These are phyloP conservation scores for Cataglyphis livida DNA, from an alignment of 2,888 invertebrate species.

Conservation along the genomic window DNA sequence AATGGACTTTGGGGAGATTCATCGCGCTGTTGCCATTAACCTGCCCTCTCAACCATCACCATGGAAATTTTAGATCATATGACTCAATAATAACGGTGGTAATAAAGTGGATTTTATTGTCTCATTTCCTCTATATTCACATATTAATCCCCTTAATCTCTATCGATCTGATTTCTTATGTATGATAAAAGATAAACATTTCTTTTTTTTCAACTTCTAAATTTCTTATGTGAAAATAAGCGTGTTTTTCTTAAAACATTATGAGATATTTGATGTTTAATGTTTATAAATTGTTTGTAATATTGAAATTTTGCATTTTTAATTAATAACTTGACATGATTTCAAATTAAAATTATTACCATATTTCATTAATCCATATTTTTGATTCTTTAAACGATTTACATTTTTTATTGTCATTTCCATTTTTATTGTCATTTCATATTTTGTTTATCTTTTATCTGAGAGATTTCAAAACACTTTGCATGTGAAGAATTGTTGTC, in stretches of 20 bases:
- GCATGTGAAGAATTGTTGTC: conserved; percentile 31
- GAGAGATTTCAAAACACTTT: background rate
- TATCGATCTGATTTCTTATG: conserved; percentile 14
- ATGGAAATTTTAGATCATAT: conserved; percentile 32
- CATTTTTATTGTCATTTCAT: too few relatives aligned
- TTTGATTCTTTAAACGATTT: background rate
- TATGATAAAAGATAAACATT: background rate
- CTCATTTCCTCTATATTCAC: conserved; percentile 1
- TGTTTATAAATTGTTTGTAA: background rate
- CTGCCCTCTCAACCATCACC: conserved; percentile 4
- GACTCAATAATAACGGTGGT: conserved; percentile 29
- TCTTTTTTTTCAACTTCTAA: background rate
- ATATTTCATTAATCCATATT: background rate
- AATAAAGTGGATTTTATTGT: conserved; percentile 40
- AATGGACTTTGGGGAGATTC: conserved; percentile 52
- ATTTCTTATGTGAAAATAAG: background rate
- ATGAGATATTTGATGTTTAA: conserved; percentile 1
- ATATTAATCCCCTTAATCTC: conserved; percentile 13
- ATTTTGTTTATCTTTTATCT: background rate
- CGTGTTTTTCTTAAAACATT: background rate
- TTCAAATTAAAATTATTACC: conserved; percentile 11
- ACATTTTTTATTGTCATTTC: conserved; percentile 10
- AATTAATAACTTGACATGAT: background rate
- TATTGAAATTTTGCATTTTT: background rate
- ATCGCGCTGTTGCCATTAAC: conserved; percentile 45